These are phyloP conservation scores for Tychaedon coryphoeus DNA, from an alignment of 2,113 vertebrate species.

Conservation along the genomic window DNA sequence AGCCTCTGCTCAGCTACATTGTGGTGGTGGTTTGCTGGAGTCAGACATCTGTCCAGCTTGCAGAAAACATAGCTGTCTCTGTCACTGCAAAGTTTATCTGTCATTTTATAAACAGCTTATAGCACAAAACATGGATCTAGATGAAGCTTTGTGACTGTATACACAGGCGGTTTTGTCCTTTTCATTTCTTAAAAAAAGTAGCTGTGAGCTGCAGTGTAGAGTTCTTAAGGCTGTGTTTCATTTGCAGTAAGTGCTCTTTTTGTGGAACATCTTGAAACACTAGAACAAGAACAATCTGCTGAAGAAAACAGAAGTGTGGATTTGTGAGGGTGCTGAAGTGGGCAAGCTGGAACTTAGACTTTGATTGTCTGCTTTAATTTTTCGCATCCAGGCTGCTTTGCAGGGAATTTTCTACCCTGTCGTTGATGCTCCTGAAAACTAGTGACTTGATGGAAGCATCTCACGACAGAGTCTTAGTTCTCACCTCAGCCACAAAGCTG, in stretches of 20 bases:
- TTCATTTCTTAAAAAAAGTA: neutral
- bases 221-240: neutral
- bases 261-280: neutral
- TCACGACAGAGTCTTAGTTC: neutral
- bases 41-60: neutral
- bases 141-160: neutral
- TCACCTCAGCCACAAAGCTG: slow-evolving; percentile 7
- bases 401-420: neutral
- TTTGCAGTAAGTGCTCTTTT: neutral
- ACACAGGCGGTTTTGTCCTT: neutral
- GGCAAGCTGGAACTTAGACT: neutral
- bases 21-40: neutral
- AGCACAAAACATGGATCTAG: neutral
- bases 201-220: neutral
- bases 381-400: neutral
- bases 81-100: neutral
- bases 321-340: neutral
- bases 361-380: neutral
- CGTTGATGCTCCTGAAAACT: neutral
- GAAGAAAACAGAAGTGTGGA: neutral
- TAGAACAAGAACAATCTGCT: neutral
- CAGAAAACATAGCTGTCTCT: neutral
- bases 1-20: neutral
- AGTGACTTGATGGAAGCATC: neutral
- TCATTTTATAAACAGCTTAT: neutral